Conservation (phyloP, 2,113 vertebrate genomes). For the Ictalurus punctatus region DNA sequence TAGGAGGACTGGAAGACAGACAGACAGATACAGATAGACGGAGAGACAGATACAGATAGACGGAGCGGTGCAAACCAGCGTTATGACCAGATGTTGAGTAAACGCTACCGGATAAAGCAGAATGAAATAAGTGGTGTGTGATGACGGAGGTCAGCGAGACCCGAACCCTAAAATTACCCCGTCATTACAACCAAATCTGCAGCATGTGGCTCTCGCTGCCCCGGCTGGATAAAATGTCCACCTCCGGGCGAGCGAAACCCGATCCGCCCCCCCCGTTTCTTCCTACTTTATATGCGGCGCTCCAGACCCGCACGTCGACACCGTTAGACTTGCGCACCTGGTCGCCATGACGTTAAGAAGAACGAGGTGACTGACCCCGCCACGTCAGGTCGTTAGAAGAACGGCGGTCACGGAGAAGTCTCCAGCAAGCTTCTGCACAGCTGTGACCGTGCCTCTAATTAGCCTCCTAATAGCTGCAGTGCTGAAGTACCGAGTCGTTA, state of each 20-base stretch:
- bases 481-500: conserved; percentile 24
- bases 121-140: conserved; percentile 5
- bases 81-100: background rate
- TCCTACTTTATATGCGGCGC: background rate
- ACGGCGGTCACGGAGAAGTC: background rate
- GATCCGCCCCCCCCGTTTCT: background rate
- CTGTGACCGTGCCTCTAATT: conserved; percentile 47
- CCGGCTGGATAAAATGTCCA: background rate
- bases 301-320: background rate
- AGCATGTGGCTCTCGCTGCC: background rate
- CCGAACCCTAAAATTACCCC: background rate
- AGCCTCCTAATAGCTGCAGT: conserved; percentile 25
- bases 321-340: background rate
- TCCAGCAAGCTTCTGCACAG: conserved; percentile 15
- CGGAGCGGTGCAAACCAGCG: background rate
- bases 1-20: background rate
- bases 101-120: background rate
- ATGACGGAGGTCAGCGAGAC: background rate
- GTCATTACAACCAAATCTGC: background rate
- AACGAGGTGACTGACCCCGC: too few species aligned
- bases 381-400: background rate
- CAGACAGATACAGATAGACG: too few species aligned
- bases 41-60: background rate
- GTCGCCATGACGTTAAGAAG: background rate
- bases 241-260: background rate